Conservation (phyloP, 2,113 vertebrate species). For the Scopus umbretta region DNA sequence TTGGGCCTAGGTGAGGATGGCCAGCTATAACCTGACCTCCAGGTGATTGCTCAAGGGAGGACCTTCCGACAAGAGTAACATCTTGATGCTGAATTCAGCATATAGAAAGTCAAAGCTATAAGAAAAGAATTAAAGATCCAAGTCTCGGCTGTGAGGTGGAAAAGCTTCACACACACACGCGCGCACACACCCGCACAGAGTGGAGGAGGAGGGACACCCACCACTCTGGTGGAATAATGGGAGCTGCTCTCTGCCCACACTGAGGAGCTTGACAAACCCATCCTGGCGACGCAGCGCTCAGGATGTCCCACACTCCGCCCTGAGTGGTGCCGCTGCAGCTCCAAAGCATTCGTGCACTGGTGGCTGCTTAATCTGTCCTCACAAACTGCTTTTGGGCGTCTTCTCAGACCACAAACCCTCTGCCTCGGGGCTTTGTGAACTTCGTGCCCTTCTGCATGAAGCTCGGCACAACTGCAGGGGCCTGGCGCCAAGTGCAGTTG, state of each 20-base stretch:
- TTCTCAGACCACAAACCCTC: too few species aligned
- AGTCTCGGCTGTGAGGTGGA: neutral
- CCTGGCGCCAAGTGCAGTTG: rapidly evolving
- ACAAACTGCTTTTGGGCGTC: neutral
- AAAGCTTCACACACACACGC: neutral
- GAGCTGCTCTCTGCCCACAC: neutral
- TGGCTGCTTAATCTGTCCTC: neutral
- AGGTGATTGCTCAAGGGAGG: neutral
- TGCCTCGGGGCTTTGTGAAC: neutral
- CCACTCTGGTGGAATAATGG: neutral
- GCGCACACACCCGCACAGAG: too few species aligned
- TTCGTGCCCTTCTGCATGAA: rapidly evolving
- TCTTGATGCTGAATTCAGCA: neutral
- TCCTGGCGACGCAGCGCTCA: rapidly evolving
- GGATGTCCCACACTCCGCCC: rapidly evolving
- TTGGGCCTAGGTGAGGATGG: neutral
- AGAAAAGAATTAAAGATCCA: neutral
- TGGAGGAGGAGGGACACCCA: too few species aligned
- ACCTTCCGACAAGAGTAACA: neutral
- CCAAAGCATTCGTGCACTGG: rapidly evolving
- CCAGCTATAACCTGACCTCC: neutral
- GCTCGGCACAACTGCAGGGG: too few species aligned
- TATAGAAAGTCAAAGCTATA: neutral
- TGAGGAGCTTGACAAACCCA: neutral
- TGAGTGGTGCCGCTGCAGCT: rapidly evolving